Conservation (phyloP, 2,113 vertebrate species). For the Chaenocephalus aceratus region DNA sequence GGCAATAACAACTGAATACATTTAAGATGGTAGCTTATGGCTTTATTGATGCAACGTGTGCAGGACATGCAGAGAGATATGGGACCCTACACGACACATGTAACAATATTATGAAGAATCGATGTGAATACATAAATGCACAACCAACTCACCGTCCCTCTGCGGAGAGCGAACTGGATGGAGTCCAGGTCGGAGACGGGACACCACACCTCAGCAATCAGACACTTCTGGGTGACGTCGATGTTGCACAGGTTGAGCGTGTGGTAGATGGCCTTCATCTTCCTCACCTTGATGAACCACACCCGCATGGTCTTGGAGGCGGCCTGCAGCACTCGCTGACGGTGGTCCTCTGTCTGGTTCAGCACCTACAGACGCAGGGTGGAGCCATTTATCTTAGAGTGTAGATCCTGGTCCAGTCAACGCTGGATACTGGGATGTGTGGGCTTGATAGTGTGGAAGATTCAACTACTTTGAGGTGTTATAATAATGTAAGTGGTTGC, state of each 20-base stretch:
- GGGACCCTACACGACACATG: background rate
- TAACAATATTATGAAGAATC: background rate
- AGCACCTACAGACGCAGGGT: constrained; percentile 85
- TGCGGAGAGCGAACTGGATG: constrained; percentile 96
- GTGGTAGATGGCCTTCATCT: constrained; percentile 99
- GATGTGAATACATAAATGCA: background rate
- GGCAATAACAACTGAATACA: background rate
- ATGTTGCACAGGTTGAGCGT: constrained; percentile 99
- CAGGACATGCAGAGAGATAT: background rate
- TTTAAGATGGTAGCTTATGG: background rate
- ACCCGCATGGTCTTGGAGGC: constrained; percentile 95
- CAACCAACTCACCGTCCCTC: constrained; percentile 91
- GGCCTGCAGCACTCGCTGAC: constrained; percentile 94
- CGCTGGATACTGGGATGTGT: background rate
- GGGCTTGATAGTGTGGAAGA: background rate
- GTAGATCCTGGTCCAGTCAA: background rate
- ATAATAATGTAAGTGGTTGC: background rate
- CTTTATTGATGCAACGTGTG: background rate
- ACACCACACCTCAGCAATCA: constrained; percentile 99
- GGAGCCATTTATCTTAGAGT: background rate
- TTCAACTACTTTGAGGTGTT: background rate
- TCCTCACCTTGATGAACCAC: constrained; percentile 98
- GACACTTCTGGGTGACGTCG: constrained; percentile 97
- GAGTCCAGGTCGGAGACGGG: constrained; percentile 97
- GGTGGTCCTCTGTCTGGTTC: constrained; percentile 98